Conservation (phyloP, 2,797 vertebrate species). For the Aeoliscus strigatus region DNA sequence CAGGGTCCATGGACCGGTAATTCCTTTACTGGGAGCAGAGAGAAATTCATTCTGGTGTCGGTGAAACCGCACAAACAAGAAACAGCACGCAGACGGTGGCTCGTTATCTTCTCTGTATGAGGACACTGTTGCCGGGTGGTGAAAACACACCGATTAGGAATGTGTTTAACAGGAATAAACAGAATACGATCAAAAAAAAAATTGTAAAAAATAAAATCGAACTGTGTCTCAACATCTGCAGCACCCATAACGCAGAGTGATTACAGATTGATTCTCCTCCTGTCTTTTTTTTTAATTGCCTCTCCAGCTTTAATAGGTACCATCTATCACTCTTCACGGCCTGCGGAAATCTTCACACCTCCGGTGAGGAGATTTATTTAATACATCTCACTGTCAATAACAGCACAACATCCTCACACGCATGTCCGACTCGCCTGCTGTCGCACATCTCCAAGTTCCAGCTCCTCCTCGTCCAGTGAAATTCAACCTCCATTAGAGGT, state of each 20-base stretch:
- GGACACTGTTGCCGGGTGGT: background rate
- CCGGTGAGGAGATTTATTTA: constrained; percentile 25
- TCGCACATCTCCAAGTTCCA: constrained; percentile 10
- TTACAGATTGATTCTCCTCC: constrained; percentile 45
- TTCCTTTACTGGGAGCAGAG: too few species aligned
- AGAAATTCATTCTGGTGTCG: too few species aligned
- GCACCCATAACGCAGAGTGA: constrained; percentile 27
- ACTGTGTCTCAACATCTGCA: constrained; percentile 1
- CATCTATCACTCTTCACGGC: constrained; percentile 59
- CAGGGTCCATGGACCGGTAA: too few species aligned
- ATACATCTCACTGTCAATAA: constrained; percentile 18
- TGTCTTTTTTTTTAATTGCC: constrained; percentile 58
- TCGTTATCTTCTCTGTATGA: background rate
- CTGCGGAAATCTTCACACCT: constrained; percentile 31
- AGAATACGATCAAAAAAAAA: too few species aligned
- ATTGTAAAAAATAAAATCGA: too few species aligned
- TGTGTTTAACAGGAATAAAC: too few species aligned
- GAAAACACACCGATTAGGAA: too few species aligned
- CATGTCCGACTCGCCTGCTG: constrained; percentile 13
- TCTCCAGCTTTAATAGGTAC: constrained; percentile 58
- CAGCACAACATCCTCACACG: constrained; percentile 11
- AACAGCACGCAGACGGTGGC: background rate
- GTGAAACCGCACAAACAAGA: too few species aligned
- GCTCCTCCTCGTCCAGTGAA: background rate
- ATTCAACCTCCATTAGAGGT: constrained; percentile 5